A percentile compares a stretch with the other conserved stretches of the same genome.
phyloP scores from a whole-genome alignment of 2,113 vertebrate genomes.

The Pterocles orientalis region DNA sequence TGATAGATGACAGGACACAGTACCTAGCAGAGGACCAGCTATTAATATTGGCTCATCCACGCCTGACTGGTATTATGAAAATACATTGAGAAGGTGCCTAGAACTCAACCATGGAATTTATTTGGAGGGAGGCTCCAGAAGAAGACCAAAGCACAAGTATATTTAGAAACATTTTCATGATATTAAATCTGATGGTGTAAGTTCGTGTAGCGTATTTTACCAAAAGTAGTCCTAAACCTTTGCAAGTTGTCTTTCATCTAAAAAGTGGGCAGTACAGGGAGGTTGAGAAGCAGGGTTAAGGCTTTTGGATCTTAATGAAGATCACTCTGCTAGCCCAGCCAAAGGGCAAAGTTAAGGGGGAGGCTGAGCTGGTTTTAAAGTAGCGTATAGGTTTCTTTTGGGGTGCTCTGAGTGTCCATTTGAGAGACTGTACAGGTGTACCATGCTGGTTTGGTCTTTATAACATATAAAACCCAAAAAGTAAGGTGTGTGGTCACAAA shows the following conservation, averaged over 20 bases:
- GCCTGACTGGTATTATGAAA: background rate
- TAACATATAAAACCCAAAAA: no score
- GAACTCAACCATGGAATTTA: background rate
- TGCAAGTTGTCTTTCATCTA: background rate
- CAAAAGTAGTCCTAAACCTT: background rate
- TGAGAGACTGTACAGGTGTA: background rate
- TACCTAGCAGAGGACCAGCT: background rate
- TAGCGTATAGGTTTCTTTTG: background rate
- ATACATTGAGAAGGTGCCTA: background rate
- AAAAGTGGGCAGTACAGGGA: background rate
- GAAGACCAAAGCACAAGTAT: background rate
- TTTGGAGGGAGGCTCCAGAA: background rate
- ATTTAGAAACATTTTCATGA: background rate
- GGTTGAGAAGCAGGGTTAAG: background rate
- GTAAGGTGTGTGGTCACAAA: background rate
- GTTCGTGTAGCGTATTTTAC: background rate
- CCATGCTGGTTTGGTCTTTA: fast-evolving
- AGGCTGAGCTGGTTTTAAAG: background rate
- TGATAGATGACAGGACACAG: background rate
- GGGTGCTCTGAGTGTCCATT: background rate
- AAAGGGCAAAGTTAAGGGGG: background rate
- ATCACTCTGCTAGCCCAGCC: background rate
- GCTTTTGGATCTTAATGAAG: background rate
- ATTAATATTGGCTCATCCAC: background rate
- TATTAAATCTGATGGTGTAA: background rate